Evolutionary conservation across 2,888 invertebrate species (phyloP), one percentile per base, ranked within the genome.

Genomic region (Calliphora vomitoria): DNA sequence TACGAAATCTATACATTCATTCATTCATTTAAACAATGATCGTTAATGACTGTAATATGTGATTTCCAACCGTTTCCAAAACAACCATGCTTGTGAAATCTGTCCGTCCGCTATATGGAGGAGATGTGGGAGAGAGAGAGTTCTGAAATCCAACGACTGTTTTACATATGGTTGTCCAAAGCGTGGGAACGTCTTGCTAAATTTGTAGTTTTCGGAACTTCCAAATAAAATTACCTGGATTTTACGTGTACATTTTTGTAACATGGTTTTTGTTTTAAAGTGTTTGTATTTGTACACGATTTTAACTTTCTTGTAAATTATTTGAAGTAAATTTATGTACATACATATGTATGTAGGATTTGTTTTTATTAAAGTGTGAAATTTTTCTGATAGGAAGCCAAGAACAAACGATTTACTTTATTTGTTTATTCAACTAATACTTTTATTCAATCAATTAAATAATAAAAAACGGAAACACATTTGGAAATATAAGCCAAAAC

Each of bases 1-100:
- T 75, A 53, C 53, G n/a, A 82, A 62, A 75, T 62, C 62, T 69
- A 38, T 74, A 20, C 79, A 85, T 76, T 78, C 85, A 81, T 58
- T 71, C 50, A 55, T 64, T 64, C 60, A 64, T 82, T 75, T 50
- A 81, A 85, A 88, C 85, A 88, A 89, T 87, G 75, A 86, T 55
- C 82, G 76, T 84, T 89, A 88, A 90, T 90, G 87, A 84, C 89
- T 88, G 85, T 89, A 86, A 87, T 86, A 87, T 88, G 88, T 80
- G 82, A 81, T 78, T 82, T 82, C 85, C 86, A 86, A 74, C 55
- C 47, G 82, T 78, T 82, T 82, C 72, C 62, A 60, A 82, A 79
- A 47, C 35, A n/a, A 18, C 35, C 0, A 55, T 18, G 55, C 1
- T 69, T 68, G 44, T 20, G n/a, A 8, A 55, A 55, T 41, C 35